phyloP scores from a whole-genome alignment of 1,140 invertebrate species.

The Octopus bimaculoides region DNA sequence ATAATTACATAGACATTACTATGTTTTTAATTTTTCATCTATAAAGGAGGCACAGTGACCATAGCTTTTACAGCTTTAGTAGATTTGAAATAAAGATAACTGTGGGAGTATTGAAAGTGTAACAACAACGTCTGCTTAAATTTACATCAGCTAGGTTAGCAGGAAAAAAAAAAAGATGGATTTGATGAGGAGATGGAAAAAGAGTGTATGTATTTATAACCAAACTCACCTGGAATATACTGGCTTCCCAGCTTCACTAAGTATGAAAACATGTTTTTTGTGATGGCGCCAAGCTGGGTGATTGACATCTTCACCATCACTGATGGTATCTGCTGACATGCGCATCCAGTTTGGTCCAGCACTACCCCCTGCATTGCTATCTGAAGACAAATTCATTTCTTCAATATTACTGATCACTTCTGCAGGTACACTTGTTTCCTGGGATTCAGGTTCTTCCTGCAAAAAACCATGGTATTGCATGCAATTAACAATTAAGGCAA shows the following conservation, averaged over 20 bases:
- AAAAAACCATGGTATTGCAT: no score
- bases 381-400: neutral
- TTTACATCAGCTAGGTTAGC: no score
- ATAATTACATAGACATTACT: no score
- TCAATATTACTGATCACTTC: constrained; percentile 11
- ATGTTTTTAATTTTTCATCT: no score
- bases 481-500: no score
- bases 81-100: no score
- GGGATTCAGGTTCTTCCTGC: constrained; percentile 14
- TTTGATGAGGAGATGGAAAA: neutral
- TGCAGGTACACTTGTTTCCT: constrained; percentile 14
- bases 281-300: constrained; percentile 74
- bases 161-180: neutral
- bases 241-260: constrained; percentile 93
- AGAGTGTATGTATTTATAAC: neutral
- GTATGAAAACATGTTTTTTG: constrained; percentile 89
- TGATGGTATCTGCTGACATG: neutral
- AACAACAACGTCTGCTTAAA: no score
- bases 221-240: constrained; percentile 80
- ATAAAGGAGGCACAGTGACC: no score
- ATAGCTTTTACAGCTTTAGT: no score
- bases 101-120: no score
- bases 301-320: constrained; percentile 64
- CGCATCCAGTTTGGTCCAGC: neutral
- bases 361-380: neutral